A percentile compares a stretch with the other conserved stretches of the same genome.
Conservation (phyloP, 2,888 invertebrate species). For the Rhyacophila evoluta region DNA sequence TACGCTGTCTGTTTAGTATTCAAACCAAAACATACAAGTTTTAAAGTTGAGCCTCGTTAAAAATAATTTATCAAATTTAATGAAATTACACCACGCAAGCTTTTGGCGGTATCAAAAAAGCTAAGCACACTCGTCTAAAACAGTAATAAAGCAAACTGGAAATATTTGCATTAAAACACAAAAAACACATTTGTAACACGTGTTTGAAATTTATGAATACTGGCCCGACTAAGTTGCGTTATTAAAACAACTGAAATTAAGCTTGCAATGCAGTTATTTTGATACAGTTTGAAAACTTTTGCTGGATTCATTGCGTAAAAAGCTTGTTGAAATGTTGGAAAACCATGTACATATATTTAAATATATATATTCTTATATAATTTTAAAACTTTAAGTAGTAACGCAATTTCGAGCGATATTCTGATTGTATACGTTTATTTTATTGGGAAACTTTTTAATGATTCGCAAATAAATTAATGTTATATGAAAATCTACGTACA, state of each 20-base stretch:
- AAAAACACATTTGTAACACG: constrained; percentile 40
- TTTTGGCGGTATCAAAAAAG: constrained; percentile 12
- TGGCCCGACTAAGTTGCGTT: background rate
- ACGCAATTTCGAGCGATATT: background rate
- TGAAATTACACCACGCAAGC: constrained; percentile 43
- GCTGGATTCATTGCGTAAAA: background rate
- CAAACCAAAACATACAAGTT: constrained; percentile 20
- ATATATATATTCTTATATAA: background rate
- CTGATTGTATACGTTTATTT: no score
- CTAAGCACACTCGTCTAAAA: background rate
- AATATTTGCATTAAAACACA: constrained; percentile 36
- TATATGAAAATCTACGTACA: no score
- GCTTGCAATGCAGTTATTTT: background rate
- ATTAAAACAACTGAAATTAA: constrained; percentile 25
- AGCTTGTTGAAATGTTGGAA: background rate
- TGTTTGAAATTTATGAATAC: constrained; percentile 34
- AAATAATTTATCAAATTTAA: constrained; percentile 50
- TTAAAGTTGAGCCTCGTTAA: constrained; percentile 41
- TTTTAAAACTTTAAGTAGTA: background rate
- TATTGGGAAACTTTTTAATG: no score
- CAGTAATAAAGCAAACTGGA: constrained; percentile 27
- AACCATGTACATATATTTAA: no score
- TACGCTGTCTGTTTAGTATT: constrained; percentile 1
- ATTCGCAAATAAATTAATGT: no score
- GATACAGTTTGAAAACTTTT: background rate